phyloP scores from a whole-genome alignment of 2,888 invertebrate species.

The Drosophila paranaensis region DNA sequence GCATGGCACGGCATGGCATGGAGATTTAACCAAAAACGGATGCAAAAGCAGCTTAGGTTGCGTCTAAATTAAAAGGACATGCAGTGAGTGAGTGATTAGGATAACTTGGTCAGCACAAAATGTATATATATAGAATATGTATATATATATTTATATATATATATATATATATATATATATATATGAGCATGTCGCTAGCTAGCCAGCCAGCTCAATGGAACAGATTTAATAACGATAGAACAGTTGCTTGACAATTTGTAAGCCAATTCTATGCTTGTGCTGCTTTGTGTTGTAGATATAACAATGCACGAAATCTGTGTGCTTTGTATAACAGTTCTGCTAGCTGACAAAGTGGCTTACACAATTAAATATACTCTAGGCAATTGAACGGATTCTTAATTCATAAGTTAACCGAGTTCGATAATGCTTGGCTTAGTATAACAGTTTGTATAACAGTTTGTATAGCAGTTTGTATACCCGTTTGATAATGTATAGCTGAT shows the following conservation, averaged over 20 bases:
- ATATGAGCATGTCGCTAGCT: not conserved
- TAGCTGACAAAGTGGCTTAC: not conserved
- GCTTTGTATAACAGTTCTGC: not conserved
- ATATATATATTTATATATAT: not conserved
- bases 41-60: slow-evolving; percentile 56
- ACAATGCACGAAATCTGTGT: not conserved
- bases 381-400: not conserved
- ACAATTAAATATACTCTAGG: not conserved
- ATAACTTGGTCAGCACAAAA: slow-evolving; percentile 18
- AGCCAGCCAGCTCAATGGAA: slow-evolving; percentile 1
- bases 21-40: slow-evolving; percentile 9
- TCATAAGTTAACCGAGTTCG: not conserved
- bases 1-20: not conserved
- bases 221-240: slow-evolving; percentile 3
- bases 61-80: slow-evolving; percentile 57
- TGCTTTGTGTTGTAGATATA: not conserved
- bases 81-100: slow-evolving; percentile 27
- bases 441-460: too few species aligned
- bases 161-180: not conserved
- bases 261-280: not conserved
- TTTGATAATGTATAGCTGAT: not conserved
- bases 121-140: not conserved
- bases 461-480: not conserved
- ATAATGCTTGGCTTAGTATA: not conserved
- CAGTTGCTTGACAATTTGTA: slow-evolving; percentile 9